Conservation (phyloP, 1,140 invertebrate genomes). For the Zaprionus africanus region DNA sequence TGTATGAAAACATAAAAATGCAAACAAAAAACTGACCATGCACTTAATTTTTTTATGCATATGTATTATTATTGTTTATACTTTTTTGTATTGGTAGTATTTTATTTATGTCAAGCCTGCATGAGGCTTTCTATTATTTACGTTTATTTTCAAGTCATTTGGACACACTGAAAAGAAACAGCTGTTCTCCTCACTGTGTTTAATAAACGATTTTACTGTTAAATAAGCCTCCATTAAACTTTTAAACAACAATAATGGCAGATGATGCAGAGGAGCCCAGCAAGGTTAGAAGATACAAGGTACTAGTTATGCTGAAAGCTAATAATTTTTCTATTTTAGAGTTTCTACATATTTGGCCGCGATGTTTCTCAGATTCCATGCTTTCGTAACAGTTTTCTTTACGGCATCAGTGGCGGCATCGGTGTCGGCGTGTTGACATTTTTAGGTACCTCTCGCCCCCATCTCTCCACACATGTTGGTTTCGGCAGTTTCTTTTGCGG, state of each 20-base stretch:
- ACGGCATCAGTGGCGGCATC: conserved; percentile 86
- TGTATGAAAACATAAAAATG: neutral
- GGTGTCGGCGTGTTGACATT: conserved; percentile 86
- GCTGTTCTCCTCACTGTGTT: conserved; percentile 44
- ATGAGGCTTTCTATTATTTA: neutral
- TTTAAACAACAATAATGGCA: conserved; percentile 39
- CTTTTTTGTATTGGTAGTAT: neutral
- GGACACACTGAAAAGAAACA: conserved; percentile 47
- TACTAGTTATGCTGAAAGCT: neutral
- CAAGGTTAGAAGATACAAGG: conserved; percentile 39
- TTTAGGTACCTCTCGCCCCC: conserved; percentile 86
- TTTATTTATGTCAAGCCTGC: conserved; percentile 1
- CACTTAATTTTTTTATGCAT: neutral
- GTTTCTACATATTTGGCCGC: conserved; percentile 85
- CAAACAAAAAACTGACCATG: neutral
- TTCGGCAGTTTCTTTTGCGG: conserved; percentile 85
- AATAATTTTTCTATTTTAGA: conserved; percentile 28
- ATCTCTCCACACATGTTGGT: conserved; percentile 85
- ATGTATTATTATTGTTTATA: neutral
- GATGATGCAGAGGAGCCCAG: conserved; percentile 62
- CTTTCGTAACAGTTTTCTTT: conserved; percentile 87
- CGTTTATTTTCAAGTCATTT: neutral
- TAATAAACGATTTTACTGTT: conserved; percentile 26
- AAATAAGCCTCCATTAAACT: conserved; percentile 21
- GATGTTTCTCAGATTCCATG: conserved; percentile 87